Evolutionary conservation across 2,888 invertebrate genomes (phyloP).

Genomic region (Parapristionchus giblindavisi): DNA sequence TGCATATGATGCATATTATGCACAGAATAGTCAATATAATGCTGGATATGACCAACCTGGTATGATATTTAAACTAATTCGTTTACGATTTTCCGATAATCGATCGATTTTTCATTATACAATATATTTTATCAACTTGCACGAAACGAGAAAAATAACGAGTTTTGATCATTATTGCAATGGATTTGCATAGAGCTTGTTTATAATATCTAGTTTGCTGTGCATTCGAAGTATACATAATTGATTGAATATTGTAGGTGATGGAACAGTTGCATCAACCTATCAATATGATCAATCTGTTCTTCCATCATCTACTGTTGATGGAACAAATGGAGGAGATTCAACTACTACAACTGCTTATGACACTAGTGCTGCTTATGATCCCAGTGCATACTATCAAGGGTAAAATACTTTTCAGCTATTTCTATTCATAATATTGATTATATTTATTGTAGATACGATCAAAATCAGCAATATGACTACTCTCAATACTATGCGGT

Average conservation of each 20-base stretch:
- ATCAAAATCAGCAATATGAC: constrained; percentile 11
- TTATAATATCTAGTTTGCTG: too few species aligned
- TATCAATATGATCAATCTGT: constrained; percentile 17
- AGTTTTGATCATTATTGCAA: not conserved
- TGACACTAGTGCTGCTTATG: not conserved
- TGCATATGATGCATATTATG: constrained; percentile 30
- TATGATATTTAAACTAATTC: too few species aligned
- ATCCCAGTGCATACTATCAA: constrained; percentile 2
- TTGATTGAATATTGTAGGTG: constrained; percentile 19
- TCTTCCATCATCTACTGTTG: not conserved
- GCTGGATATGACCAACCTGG: constrained; percentile 37
- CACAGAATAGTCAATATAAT: constrained; percentile 38
- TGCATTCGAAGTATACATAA: not conserved
- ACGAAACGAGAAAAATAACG: too few species aligned
- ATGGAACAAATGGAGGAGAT: not conserved
- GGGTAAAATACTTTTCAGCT: not conserved
- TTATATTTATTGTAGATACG: not conserved
- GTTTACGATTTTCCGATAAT: too few species aligned
- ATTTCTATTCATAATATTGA: not conserved
- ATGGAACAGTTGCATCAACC: constrained; percentile 6
- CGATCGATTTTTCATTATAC: too few species aligned
- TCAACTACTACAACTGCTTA: not conserved
- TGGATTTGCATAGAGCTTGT: not conserved
- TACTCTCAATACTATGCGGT: constrained; percentile 29
- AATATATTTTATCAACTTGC: too few species aligned